Evolutionary conservation across 2,113 vertebrate genomes (phyloP).

Genomic region (Myrmecophaga tridactyla): DNA sequence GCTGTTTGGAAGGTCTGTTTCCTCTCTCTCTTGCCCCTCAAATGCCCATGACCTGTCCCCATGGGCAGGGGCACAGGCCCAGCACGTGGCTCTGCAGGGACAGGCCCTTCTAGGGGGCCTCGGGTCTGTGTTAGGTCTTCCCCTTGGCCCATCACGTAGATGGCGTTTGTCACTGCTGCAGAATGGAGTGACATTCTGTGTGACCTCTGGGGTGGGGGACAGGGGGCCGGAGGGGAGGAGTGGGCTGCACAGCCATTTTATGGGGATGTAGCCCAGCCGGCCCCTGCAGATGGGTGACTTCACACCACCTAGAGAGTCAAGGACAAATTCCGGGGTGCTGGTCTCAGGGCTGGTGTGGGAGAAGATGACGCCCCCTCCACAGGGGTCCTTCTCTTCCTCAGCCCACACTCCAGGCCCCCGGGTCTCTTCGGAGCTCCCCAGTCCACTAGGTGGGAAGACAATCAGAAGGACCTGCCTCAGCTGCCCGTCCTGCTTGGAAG

Average conservation of each 20-base stretch:
- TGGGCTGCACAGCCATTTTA: neutral
- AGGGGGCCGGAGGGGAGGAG: no score
- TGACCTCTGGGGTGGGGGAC: neutral
- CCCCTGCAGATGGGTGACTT: neutral
- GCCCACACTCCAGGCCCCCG: neutral
- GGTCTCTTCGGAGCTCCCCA: neutral
- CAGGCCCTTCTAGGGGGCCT: neutral
- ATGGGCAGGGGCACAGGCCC: neutral
- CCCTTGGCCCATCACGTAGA: no score
- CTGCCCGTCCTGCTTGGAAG: neutral
- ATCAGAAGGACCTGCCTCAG: neutral
- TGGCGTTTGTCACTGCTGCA: no score
- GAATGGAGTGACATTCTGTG: fast-evolving
- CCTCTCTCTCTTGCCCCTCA: neutral
- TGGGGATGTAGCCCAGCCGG: neutral
- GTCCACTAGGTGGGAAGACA: neutral
- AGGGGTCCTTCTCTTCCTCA: neutral
- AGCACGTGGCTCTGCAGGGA: neutral
- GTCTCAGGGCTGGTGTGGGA: neutral
- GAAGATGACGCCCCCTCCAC: neutral
- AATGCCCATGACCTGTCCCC: neutral
- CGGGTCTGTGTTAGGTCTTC: no score
- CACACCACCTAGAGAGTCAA: neutral
- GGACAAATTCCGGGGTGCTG: no score
- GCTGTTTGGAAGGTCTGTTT: neutral